phyloP scores from a whole-genome alignment of 1,140 invertebrate genomes.

The Paraescarpia echinospica region DNA sequence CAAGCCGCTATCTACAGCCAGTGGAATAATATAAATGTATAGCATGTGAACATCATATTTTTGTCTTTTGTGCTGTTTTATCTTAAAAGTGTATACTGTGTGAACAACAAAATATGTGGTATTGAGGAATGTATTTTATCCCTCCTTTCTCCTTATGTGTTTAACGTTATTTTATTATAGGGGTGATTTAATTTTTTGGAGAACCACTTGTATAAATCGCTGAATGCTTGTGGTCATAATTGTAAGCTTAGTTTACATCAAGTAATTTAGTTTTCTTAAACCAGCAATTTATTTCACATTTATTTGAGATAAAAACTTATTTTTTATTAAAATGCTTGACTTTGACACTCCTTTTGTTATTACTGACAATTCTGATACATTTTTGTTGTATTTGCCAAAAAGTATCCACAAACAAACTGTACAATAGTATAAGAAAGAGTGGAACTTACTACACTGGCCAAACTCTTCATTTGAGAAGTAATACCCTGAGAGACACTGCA shows the following conservation, averaged over 20 bases:
- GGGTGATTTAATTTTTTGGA: not conserved
- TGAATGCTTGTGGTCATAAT: not conserved
- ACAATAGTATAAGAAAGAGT: not conserved
- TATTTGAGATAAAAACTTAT: too few relatives aligned
- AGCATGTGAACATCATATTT: too few relatives aligned
- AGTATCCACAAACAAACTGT: not conserved
- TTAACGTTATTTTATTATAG: not conserved
- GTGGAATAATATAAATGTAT: too few relatives aligned
- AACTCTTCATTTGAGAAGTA: not conserved
- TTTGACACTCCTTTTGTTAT: not conserved
- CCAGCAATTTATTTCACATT: too few relatives aligned
- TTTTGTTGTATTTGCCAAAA: not conserved
- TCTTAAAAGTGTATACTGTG: too few relatives aligned
- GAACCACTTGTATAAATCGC: not conserved
- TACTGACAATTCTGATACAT: not conserved
- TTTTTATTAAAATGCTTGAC: not conserved
- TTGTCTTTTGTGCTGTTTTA: too few relatives aligned
- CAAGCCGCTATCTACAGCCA: too few relatives aligned
- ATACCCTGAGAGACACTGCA: not conserved
- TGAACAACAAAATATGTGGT: too few relatives aligned
- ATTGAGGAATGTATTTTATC: too few relatives aligned
- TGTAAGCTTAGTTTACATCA: not conserved
- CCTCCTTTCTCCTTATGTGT: not conserved
- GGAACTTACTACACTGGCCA: not conserved
- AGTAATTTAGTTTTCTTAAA: too few relatives aligned